Conservation (phyloP, 2,797 vertebrate species). For the Muraenolepis orangiensis region DNA sequence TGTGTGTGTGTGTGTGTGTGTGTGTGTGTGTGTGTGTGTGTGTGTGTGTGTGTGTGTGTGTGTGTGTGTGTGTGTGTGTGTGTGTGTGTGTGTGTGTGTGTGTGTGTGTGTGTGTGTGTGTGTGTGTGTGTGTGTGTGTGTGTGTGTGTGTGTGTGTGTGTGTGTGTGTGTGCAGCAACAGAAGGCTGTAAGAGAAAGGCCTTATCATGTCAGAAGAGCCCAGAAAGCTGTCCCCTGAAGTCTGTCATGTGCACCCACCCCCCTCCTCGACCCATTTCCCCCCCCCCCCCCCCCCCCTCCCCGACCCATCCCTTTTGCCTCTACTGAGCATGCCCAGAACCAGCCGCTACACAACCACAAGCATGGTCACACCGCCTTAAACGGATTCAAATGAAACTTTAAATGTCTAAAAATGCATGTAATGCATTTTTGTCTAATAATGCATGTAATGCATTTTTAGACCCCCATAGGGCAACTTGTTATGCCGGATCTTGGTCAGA, state of each 20-base stretch:
- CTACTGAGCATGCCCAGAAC: conserved; percentile 41
- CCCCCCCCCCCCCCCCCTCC: conserved; percentile 5
- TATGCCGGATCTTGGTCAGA: conserved; percentile 35
- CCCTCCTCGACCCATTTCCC: no score
- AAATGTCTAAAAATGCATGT: not conserved
- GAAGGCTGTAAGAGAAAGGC: conserved; percentile 43
- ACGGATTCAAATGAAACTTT: not conserved
- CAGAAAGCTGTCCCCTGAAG: conserved; percentile 44
- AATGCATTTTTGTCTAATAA: conserved; percentile 6
- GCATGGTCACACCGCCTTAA: conserved; percentile 15
- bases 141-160: conserved; percentile 24
- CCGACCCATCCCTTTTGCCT: conserved; percentile 26
- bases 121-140: conserved; percentile 6
- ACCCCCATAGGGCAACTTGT: conserved; percentile 51
- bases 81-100: conserved; percentile 17
- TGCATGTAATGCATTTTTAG: conserved; percentile 35
- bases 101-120: conserved; percentile 19
- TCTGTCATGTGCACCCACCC: conserved; percentile 46
- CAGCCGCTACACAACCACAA: conserved; percentile 17
- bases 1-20: conserved; percentile 6
- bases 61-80: conserved; percentile 19
- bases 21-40: conserved; percentile 20
- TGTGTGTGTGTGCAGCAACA: conserved; percentile 27
- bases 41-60: conserved; percentile 16
- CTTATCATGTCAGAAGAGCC: conserved; percentile 58